Conservation (phyloP, 2,113 vertebrate species). For the Pedionomus torquatus region DNA sequence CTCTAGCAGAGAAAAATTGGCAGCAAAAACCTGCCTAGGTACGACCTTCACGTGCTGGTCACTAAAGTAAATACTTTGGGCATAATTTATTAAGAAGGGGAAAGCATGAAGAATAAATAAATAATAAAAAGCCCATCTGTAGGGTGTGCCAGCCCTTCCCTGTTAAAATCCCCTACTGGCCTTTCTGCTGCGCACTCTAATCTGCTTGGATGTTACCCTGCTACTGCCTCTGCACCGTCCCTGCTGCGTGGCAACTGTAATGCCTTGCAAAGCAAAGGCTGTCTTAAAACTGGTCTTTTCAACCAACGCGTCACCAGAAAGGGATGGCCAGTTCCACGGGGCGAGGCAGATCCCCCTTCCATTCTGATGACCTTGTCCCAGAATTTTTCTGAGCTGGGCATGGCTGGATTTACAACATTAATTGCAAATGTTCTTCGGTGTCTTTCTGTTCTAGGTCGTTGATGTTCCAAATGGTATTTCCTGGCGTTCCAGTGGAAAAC, state of each 20-base stretch:
- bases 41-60: background rate
- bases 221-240: background rate
- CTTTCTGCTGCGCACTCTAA: background rate
- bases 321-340: background rate
- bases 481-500: background rate
- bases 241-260: background rate
- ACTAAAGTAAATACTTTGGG: background rate
- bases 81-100: background rate
- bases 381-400: background rate
- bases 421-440: background rate
- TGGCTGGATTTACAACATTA: background rate
- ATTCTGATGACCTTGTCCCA: background rate
- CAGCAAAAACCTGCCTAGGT: background rate
- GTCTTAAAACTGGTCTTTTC: background rate
- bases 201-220: background rate
- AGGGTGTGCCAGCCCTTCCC: background rate
- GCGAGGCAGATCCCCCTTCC: background rate
- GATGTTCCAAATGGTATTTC: background rate
- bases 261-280: background rate
- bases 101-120: too few relatives aligned
- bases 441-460: background rate
- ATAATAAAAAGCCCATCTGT: rapidly evolving
- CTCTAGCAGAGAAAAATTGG: background rate
- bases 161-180: background rate
- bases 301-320: background rate